Evolutionary conservation across 2,113 vertebrate genomes (phyloP), one percentile per base, ranked within the genome.

Genomic region (Centropus unirufus): DNA sequence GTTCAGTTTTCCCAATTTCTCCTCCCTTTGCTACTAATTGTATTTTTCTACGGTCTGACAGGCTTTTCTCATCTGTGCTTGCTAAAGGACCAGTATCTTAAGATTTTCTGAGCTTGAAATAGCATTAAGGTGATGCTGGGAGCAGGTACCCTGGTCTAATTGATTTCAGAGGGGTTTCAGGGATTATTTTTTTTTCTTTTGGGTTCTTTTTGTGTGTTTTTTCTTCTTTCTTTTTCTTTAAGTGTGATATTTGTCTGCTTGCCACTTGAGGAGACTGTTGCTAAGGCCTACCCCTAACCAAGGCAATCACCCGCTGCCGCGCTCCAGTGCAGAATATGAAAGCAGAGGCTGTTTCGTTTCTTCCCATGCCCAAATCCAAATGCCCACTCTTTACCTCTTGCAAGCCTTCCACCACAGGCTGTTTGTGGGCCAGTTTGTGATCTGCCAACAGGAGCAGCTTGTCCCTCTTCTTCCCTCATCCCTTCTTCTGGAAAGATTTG

Each of bases 351-450:
- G 15, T 3, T 83, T 27, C 61, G 32, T 67, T 82, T 64, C 49
- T 52, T 93, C 57, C 40, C 22, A 7, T 8, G 30, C 26, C 27
- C 15, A 78, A 32, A 72, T 51, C 61, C 29, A 26, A 40, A 36
- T 68, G 32, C 12, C 26, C 0, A 0, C n/a, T 49, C 30, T 3
- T 8, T 3, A 32, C 69, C 73, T 64, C 80, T 54, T 46, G 34
- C 52, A 34, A 29, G 11, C 34, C 21, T 69, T 23, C 32, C 3
- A 7, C 15, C 13, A 2, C 29, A 22, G 39, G 19, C 62, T 75
- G 13, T 36, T n/a, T 67, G 40, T 68, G 54, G 27, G 32, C 61
- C 27, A 7, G 19, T 46, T 54, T 70, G 36, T 79, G 58, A 74
- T 5, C 34, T 72, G 32, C 14, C 5, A 7, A 6, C 40, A 9